These are phyloP conservation scores for Agrypnus murinus DNA, from an alignment of 2,888 invertebrate species.

Conservation along the genomic window DNA sequence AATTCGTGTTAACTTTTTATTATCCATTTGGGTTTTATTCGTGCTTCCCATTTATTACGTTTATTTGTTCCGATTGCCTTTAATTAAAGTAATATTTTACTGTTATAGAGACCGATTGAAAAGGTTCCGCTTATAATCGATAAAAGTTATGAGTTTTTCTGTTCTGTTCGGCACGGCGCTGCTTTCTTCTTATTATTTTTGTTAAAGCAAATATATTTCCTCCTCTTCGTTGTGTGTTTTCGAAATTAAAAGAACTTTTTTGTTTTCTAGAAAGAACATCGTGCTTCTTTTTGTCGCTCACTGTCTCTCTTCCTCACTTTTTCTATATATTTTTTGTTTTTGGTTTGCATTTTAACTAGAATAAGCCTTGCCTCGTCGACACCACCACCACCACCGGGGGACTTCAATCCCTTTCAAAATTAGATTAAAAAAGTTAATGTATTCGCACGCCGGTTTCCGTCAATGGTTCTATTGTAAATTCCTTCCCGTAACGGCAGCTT, in stretches of 20 bases:
- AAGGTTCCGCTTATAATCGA: conserved; percentile 51
- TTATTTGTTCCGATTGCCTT: conserved; percentile 50
- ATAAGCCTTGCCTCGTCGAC: conserved; percentile 20
- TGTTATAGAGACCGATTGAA: conserved; percentile 55
- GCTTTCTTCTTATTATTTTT: background rate
- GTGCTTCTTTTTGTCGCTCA: too few relatives aligned
- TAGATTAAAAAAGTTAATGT: conserved; percentile 45
- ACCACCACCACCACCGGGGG: too few relatives aligned
- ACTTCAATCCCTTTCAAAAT: conserved; percentile 41
- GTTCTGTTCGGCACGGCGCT: too few relatives aligned
- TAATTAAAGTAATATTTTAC: conserved; percentile 58
- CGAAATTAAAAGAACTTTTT: too few relatives aligned
- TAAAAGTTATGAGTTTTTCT: conserved; percentile 45
- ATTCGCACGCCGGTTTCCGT: conserved; percentile 40
- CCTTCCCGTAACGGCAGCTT: conserved; percentile 36
- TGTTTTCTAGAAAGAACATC: background rate
- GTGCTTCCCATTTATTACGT: conserved; percentile 46
- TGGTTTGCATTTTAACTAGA: conserved; percentile 39
- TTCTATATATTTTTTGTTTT: too few relatives aligned
- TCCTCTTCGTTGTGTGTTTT: background rate
- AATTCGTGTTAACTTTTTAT: conserved; percentile 49
- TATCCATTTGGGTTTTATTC: conserved; percentile 46
- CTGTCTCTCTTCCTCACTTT: background rate
- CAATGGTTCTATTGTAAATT: conserved; percentile 40
- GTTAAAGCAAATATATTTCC: too few relatives aligned